A percentile compares a stretch with the other conserved stretches of the same genome.
phyloP scores from a whole-genome alignment of 2,888 invertebrate species.

The Criorhina ranunculi region DNA sequence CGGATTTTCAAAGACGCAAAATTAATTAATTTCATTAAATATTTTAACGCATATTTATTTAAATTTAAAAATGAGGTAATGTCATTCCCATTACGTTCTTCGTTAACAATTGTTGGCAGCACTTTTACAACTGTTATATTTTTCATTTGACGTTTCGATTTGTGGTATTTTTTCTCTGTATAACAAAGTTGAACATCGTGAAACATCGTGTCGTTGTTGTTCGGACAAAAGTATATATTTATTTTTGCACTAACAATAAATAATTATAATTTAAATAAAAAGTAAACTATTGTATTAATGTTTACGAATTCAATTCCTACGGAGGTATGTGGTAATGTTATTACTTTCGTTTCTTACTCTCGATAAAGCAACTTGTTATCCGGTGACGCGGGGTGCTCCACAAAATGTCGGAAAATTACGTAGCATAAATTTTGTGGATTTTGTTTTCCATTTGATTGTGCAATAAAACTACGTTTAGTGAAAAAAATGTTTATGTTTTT shows the following conservation, averaged over 20 bases:
- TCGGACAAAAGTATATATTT: slow-evolving; percentile 6
- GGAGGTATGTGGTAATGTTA: slow-evolving; percentile 61
- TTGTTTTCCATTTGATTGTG: slow-evolving; percentile 1
- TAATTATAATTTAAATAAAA: background rate
- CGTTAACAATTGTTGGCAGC: slow-evolving; percentile 12
- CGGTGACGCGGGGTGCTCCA: slow-evolving; percentile 21
- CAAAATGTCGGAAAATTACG: slow-evolving; percentile 49
- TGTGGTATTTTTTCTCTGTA: background rate
- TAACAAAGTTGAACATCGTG: background rate
- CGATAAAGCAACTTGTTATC: background rate
- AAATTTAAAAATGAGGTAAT: background rate
- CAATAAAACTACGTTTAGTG: slow-evolving; percentile 11
- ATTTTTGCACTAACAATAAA: background rate
- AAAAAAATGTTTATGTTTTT: background rate
- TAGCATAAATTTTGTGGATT: slow-evolving; percentile 21
- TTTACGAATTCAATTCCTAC: slow-evolving; percentile 7
- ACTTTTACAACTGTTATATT: slow-evolving; percentile 10
- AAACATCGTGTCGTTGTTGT: background rate
- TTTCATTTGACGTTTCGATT: background rate
- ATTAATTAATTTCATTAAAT: no score
- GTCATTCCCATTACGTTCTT: background rate
- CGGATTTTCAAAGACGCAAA: no score
- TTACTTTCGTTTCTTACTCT: background rate
- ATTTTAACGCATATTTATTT: no score
- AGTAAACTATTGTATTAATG: slow-evolving; percentile 20